Base-by-base conservation (phyloP, 2,797 vertebrate species). In the Poliocrania exsul region DNA sequence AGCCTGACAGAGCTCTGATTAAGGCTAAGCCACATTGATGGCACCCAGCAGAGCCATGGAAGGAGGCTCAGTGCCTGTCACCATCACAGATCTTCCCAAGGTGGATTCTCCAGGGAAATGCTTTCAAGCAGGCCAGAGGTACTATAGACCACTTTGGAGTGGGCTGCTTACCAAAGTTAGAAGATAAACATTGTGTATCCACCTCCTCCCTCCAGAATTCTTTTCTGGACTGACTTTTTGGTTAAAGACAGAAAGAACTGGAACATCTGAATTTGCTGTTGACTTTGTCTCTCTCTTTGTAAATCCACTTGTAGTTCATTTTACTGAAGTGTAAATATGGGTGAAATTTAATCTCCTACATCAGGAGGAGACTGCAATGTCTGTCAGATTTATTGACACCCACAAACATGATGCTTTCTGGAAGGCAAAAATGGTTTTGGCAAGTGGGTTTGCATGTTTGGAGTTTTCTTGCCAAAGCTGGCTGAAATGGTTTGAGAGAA, bases 351-450 rank as follows among this genome's bases (percentile, higher is more conserved):
- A 85, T 89, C 77, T 93, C 64, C 78, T 77, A 0, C 13, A 40
- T 72, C 74, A 73, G 26, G 13, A 56, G 25, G 26, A 92, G 72
- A 17, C 35, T 31, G 75, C 69, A 74, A 74, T 35, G 31, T 91
- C 90, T 95, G 88, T 92, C 90, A 93, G 61, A 87, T 89, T 71
- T 51, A 82, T 33, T 71, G 88, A 81, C 60, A 81, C 70, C 73
- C 90, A 70, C 81, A 72, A 75, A 67, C 33, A 47, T 0, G 16
- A 64, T 25, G 71, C 49, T 78, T 88, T 92, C 90, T 91, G 95
- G 69, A 90, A 95, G 62, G 66, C 69, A 93, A 42, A 80, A 87
- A 35, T 54, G 69, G 6, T 78, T 95, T 87, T 96, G 90, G 84
- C 88, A 77, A 88, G 42, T n/a, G 88, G 47, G 46, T 78, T 74